These are phyloP conservation scores for Hyperoplus lanceolatus DNA, from an alignment of 2,797 vertebrate genomes.

Conservation along the genomic window DNA sequence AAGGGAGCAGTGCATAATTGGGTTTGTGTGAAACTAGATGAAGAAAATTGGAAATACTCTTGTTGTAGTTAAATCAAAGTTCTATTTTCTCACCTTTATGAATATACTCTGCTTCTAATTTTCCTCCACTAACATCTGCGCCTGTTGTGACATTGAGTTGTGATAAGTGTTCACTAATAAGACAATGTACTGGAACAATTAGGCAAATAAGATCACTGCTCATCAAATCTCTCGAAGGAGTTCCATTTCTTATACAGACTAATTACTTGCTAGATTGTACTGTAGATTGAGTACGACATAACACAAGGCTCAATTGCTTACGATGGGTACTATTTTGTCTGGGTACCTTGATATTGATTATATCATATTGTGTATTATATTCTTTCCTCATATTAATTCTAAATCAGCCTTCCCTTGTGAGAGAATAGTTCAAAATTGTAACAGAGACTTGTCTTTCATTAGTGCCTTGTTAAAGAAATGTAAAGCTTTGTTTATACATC, in stretches of 20 bases:
- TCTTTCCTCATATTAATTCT: background rate
- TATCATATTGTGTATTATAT: background rate
- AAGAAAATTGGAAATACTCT: background rate
- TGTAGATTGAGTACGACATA: background rate
- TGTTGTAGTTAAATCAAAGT: background rate
- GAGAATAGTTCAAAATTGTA: background rate
- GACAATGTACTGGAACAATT: conserved; percentile 4
- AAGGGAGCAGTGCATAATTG: conserved; percentile 3
- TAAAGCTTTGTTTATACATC: background rate
- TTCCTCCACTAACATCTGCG: background rate
- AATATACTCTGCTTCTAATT: background rate
- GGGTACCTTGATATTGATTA: background rate
- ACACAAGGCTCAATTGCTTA: background rate
- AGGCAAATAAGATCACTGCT: conserved; percentile 1
- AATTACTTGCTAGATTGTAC: background rate
- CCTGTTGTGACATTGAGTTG: background rate
- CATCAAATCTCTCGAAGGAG: background rate
- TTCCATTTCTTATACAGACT: background rate
- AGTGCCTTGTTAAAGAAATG: background rate
- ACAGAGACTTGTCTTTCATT: background rate
- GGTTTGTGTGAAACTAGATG: conserved; percentile 6
- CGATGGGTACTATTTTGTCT: conserved; percentile 6
- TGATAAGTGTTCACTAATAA: background rate
- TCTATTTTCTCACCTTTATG: background rate
- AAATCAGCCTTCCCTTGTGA: background rate